Evolutionary conservation across 37 sponge, comb jelly and placozoan genomes (phyloP), one percentile per base, ranked within the genome.

Genomic region (Oscarella lobularis): DNA sequence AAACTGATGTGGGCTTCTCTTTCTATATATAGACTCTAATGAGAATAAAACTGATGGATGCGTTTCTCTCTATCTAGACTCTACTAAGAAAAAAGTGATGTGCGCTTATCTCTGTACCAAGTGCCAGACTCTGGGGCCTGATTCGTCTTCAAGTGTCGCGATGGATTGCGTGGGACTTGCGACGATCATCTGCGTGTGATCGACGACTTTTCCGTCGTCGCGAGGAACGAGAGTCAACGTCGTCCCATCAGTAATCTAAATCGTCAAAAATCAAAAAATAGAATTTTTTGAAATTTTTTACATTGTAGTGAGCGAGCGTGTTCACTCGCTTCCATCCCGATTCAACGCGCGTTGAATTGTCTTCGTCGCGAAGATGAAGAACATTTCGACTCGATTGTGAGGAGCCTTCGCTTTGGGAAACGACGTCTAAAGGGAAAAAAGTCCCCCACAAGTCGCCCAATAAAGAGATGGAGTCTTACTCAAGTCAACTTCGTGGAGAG

Each of bases 251-350:
- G 37, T 6, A 69, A 73, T 37, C 75, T 73, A 37, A 69, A 48
- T 48, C 20, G 60, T 48, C 60, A 48, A 27, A 27, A 27, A 48
- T 20, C 60, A 48, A 48, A 48, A 20, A 48, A 48, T 48, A 48
- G 60, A 48, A 48, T 48, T 48, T 48, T 48, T 9, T 20, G 20
- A 48, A 48, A 48, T 48, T 48, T 48, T 27, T 48, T 48, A 92
- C 90, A 54, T 48, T 29, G 76, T 93, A 97, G 77, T 97, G 98
- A 35, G 38, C 74, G 33, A 97, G 81, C 9, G 98, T 97, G 87
- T 97, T 97, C 55, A 97, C 74, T n/a, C 76, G 76, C 81, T 79
- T 90, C 94, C 94, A 97, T 39, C 79, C 83, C 38, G 81, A 85
- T 60, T 90, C 89, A 31, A 76, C 75, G 0, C 84, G 68, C 3